Base-by-base conservation (phyloP, 1,140 invertebrate genomes). In the Drosophila melanica region DNA sequence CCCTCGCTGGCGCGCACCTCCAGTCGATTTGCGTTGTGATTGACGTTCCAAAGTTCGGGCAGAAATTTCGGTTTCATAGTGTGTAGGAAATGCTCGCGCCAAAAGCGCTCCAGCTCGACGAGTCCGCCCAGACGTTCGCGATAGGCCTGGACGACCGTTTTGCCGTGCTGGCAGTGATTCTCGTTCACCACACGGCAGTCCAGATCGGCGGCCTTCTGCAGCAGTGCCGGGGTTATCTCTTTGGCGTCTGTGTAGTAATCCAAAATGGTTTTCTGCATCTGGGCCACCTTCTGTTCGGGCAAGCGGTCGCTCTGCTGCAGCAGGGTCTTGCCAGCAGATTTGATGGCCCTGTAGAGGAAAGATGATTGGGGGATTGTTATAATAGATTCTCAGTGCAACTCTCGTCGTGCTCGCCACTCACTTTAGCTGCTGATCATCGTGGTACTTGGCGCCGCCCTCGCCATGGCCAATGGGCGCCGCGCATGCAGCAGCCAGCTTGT, bases 21-120 rank as follows among this genome's bases (percentile, higher is more conserved):
- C 41, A 94, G 90, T 42, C 93, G 92, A 51, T 95, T 93, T 53
- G 94, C 93, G 78, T 94, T 96, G 77, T 97, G 96, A 70, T 93
- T 93, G 14, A 96, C 92, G 53, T 96, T 97, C 97, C 97, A 97
- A 45, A 96, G 92, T 5, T 93, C 90, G 0, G 97, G 96, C 81
- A 97, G 93, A 92, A 93, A 94, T 41, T 93, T 90, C 0, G 96
- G 96, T 33, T 95, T 90, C 96, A 97, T 97, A 2, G 93, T 94
- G 0, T 92, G 81, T 7, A 97, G 76, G 90, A 97, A 97, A 91
- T 97, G 95, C 85, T 96, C 93, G 9, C 97, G 92, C 96, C 96
- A 97, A 57, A 94, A 77, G 68, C 93, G 93, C 85, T 97, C 96
- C 44, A 97, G 93, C 47, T 93, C 92, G 1, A 95, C 91, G 2